Conservation (phyloP, 92 coral and sea anemone species). For the Porites lobata region DNA sequence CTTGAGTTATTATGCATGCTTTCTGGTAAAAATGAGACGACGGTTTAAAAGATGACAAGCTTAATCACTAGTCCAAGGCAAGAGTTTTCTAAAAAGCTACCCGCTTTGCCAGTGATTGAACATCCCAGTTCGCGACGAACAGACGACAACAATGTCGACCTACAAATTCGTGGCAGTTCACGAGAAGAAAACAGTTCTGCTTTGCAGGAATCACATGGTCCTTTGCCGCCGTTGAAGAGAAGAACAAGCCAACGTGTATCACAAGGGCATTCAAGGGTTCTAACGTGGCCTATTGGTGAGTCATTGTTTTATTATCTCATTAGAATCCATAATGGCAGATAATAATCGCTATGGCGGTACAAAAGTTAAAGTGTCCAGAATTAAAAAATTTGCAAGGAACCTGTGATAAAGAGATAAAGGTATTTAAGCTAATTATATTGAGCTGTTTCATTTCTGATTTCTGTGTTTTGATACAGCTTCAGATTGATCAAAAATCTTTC, state of each 20-base stretch:
- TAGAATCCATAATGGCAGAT: not conserved
- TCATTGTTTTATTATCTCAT: not conserved
- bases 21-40: not conserved
- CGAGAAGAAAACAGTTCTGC: constrained; percentile 34
- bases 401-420: too few relatives aligned
- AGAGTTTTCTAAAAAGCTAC: constrained; percentile 48
- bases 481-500: too few relatives aligned
- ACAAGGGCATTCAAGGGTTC: constrained; percentile 67
- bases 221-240: constrained; percentile 50
- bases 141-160: constrained; percentile 61
- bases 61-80: constrained; percentile 32
- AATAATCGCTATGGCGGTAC: too few relatives aligned
- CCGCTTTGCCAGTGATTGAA: constrained; percentile 77
- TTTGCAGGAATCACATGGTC: constrained; percentile 29
- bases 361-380: too few relatives aligned
- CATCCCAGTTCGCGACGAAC: constrained; percentile 73
- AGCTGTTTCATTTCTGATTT: not conserved
- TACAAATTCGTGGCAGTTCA: constrained; percentile 80
- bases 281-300: constrained; percentile 83
- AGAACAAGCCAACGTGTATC: constrained; percentile 26
- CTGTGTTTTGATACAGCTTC: too few relatives aligned
- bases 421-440: not conserved
- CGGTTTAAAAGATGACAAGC: constrained; percentile 3
- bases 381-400: too few relatives aligned
- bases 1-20: not conserved